A percentile compares a stretch with the other conserved stretches of the same genome.
Conservation (phyloP, 2,797 vertebrate genomes). For the Ptychobarbus kaznakovi region DNA sequence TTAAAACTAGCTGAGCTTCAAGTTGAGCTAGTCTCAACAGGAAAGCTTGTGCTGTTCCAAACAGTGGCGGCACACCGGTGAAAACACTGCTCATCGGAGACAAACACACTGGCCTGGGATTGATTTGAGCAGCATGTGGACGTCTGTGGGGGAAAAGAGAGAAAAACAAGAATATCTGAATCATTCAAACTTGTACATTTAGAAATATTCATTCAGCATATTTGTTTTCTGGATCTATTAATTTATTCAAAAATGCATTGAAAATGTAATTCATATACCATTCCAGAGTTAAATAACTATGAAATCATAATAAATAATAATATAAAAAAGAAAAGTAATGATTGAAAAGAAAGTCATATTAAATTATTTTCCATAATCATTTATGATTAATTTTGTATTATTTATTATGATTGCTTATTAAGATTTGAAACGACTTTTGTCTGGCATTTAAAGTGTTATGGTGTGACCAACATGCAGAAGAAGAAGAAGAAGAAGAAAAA, state of each 20-base stretch:
- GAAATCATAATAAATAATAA: background rate
- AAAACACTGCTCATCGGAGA: constrained; percentile 24
- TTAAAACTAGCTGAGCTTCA: constrained; percentile 45
- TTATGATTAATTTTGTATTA: background rate
- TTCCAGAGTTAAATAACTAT: background rate
- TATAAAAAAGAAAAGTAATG: too few relatives aligned
- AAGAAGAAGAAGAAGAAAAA: background rate
- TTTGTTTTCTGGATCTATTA: background rate
- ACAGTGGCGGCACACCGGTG: background rate
- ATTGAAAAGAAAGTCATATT: background rate
- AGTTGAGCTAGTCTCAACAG: constrained; percentile 40
- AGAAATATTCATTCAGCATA: background rate
- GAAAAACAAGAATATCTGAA: background rate
- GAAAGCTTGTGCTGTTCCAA: constrained; percentile 31
- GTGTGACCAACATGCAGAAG: background rate
- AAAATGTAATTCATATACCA: background rate
- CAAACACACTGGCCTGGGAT: constrained; percentile 1
- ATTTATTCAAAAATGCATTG: background rate
- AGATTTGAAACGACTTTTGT: background rate
- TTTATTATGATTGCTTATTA: background rate
- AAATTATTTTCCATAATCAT: background rate
- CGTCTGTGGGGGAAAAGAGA: background rate
- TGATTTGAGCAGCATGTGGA: background rate
- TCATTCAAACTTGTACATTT: background rate
- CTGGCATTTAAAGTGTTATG: background rate